Conservation (phyloP, 2,797 vertebrate species). For the Taenioides sp. region DNA sequence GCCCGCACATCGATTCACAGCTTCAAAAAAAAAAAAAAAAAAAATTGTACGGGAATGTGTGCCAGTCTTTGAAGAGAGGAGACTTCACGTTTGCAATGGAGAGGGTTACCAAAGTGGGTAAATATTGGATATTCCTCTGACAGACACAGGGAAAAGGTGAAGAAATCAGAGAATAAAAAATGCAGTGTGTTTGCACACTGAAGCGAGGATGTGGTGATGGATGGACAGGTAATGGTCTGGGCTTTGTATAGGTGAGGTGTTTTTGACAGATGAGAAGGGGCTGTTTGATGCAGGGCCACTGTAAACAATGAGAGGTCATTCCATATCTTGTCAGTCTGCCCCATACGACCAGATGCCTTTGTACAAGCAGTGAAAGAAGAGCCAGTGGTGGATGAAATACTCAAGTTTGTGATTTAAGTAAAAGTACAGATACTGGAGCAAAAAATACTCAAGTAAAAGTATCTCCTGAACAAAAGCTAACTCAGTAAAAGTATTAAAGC, state of each 20-base stretch:
- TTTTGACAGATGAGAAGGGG: slow-evolving; percentile 28
- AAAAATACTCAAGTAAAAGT: too few species aligned
- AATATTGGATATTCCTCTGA: slow-evolving; percentile 43
- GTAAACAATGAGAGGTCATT: slow-evolving; percentile 22
- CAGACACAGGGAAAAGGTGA: slow-evolving; percentile 48
- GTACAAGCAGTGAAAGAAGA: background rate
- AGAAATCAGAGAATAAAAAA: slow-evolving; percentile 48
- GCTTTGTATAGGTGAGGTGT: slow-evolving; percentile 12
- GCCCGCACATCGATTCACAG: slow-evolving; percentile 48
- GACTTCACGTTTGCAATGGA: slow-evolving; percentile 34
- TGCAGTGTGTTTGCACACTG: slow-evolving; percentile 42
- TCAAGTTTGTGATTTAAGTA: too few species aligned
- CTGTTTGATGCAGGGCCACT: slow-evolving; percentile 19
- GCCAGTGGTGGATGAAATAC: background rate
- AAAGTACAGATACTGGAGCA: too few species aligned
- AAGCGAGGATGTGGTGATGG: slow-evolving; percentile 31
- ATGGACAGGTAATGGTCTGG: slow-evolving; percentile 16
- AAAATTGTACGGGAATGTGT: slow-evolving; percentile 32
- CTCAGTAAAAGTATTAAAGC: too few species aligned
- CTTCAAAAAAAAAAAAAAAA: slow-evolving; percentile 32
- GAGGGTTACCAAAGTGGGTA: slow-evolving; percentile 36
- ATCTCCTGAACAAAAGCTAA: too few species aligned
- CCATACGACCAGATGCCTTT: background rate
- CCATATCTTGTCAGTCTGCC: background rate
- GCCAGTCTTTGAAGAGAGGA: slow-evolving; percentile 45